Conservation (phyloP, 2,888 invertebrate species). For the Melinaea marsaeus region DNA sequence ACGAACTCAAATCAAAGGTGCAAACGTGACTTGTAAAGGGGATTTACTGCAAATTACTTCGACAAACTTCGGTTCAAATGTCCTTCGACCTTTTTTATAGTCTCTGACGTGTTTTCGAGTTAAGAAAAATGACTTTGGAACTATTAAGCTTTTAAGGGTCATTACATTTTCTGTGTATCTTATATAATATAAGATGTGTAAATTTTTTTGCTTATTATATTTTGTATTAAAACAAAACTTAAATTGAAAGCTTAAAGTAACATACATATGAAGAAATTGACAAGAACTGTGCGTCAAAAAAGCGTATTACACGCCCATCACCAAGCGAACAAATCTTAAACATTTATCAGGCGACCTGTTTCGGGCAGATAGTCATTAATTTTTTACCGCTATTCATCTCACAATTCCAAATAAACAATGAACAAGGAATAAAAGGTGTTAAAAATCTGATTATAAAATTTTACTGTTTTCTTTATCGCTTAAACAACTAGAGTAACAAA, state of each 20-base stretch:
- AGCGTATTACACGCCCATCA: slow-evolving; percentile 18
- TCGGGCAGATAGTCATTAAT: slow-evolving; percentile 37
- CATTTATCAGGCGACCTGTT: slow-evolving; percentile 37
- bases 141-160: not conserved
- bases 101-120: slow-evolving; percentile 16
- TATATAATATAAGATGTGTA: not conserved
- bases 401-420: slow-evolving; percentile 34
- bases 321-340: slow-evolving; percentile 35
- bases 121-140: too few species aligned
- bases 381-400: slow-evolving; percentile 33
- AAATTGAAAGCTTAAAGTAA: not conserved
- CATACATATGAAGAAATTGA: not conserved
- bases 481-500: too few species aligned
- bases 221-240: too few species aligned
- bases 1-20: slow-evolving; percentile 40
- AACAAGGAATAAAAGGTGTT: slow-evolving; percentile 28
- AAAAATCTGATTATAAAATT: not conserved
- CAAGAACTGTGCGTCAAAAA: slow-evolving; percentile 4
- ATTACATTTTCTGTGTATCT: not conserved
- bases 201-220: too few species aligned
- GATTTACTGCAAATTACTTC: slow-evolving; percentile 51
- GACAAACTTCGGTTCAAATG: slow-evolving; percentile 22
- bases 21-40: slow-evolving; percentile 39
- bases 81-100: slow-evolving; percentile 20
- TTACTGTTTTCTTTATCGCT: too few species aligned